phyloP scores from a whole-genome alignment of 2,888 invertebrate genomes.

The Mamestra brassicae region DNA sequence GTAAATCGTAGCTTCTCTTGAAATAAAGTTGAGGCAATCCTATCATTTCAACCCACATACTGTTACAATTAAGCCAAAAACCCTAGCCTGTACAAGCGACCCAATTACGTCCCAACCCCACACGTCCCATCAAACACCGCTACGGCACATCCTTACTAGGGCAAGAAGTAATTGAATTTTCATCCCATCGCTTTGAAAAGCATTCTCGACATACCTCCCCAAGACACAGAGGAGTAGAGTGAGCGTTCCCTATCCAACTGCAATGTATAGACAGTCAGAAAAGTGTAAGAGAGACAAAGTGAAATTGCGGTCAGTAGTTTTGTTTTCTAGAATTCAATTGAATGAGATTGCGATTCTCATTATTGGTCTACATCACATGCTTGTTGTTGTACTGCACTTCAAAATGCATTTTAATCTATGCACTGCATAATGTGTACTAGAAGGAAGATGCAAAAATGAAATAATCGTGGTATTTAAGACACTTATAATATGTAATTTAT shows the following conservation, averaged over 20 bases:
- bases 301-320: background rate
- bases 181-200: constrained; percentile 53
- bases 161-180: constrained; percentile 54
- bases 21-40: no score
- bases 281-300: background rate
- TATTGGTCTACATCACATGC: background rate
- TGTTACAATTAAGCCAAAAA: constrained; percentile 2
- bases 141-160: constrained; percentile 39
- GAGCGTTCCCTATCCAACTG: background rate
- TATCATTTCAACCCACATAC: no score
- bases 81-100: constrained; percentile 10
- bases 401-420: no score
- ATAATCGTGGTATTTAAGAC: no score
- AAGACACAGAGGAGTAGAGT: background rate
- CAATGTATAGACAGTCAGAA: background rate
- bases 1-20: no score
- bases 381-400: background rate
- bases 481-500: no score
- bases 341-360: no score
- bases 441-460: no score
- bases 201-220: constrained; percentile 44
- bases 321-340: no score
- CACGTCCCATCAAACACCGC: constrained; percentile 29
- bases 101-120: constrained; percentile 33
- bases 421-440: no score